Percentiles rank a stretch among this genome's conserved stretches.
Conservation (phyloP, 2,113 vertebrate species). For the Apodemus sylvaticus region DNA sequence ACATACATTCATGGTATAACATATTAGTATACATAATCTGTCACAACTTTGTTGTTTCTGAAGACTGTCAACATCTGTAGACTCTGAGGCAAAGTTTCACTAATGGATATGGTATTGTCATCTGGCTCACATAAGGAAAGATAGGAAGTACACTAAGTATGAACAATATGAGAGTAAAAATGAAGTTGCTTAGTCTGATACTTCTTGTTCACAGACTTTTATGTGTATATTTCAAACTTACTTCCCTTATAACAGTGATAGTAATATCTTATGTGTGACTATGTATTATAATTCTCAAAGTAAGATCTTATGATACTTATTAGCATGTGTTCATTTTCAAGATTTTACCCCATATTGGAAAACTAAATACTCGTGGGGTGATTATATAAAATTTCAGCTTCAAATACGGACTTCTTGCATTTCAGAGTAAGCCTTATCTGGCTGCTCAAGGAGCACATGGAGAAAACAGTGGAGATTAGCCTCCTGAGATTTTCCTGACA, state of each 20-base stretch:
- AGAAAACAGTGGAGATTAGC: constrained; percentile 1
- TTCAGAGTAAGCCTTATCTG: neutral
- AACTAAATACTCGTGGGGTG: neutral
- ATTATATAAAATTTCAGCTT: neutral
- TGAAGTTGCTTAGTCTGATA: constrained; percentile 45
- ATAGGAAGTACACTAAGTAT: neutral
- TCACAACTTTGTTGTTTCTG: constrained; percentile 2
- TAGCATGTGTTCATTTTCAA: neutral
- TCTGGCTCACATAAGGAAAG: neutral
- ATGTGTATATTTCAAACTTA: constrained; percentile 27
- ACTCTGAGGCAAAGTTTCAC: constrained; percentile 24
- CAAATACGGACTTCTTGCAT: neutral
- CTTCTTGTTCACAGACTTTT: constrained; percentile 8
- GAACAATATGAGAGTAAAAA: neutral
- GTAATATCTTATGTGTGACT: neutral
- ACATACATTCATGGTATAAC: neutral
- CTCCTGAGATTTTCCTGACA: neutral
- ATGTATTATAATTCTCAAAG: constrained; percentile 42
- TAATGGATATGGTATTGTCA: neutral
- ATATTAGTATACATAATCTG: neutral
- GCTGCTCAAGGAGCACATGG: neutral
- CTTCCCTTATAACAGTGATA: neutral
- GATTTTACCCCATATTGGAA: neutral
- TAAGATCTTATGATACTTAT: constrained; percentile 31
- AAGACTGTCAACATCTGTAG: neutral